phyloP scores from a whole-genome alignment of 1,140 invertebrate species.

The Campoletis sonorensis region DNA sequence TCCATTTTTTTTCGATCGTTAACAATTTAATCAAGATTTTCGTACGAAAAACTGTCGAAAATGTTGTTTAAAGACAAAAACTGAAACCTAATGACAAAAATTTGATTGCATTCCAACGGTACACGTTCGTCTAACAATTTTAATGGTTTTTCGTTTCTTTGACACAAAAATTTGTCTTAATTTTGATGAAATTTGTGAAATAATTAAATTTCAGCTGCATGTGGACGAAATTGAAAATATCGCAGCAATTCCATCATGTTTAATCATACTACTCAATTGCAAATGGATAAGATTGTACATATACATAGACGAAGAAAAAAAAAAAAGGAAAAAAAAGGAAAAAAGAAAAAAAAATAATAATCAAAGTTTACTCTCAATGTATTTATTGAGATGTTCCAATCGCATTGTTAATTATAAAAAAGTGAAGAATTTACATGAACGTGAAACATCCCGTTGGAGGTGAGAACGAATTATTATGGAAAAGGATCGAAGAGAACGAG shows the following conservation, averaged over 20 bases:
- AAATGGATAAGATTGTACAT: conserved; percentile 9
- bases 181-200: not conserved
- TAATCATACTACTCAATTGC: conserved; percentile 21
- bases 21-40: not conserved
- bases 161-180: not conserved
- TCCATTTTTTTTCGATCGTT: not conserved
- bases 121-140: no score
- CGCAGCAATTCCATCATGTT: not conserved
- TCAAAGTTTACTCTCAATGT: not conserved
- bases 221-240: not conserved
- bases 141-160: no score
- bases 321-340: not conserved
- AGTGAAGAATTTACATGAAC: not conserved
- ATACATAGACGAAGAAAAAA: not conserved
- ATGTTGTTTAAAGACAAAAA: no score
- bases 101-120: no score
- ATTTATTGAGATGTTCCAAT: not conserved
- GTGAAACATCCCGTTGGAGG: not conserved
- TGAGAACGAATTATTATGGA: not conserved
- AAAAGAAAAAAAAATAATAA: conserved; percentile 4
- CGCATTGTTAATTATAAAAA: conserved; percentile 13
- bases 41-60: not conserved
- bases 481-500: not conserved
- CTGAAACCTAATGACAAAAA: no score
- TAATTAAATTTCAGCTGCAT: not conserved